A percentile compares a stretch with the other conserved stretches of the same genome.
Conservation (phyloP, 2,888 invertebrate genomes). For the Atherix ibis region DNA sequence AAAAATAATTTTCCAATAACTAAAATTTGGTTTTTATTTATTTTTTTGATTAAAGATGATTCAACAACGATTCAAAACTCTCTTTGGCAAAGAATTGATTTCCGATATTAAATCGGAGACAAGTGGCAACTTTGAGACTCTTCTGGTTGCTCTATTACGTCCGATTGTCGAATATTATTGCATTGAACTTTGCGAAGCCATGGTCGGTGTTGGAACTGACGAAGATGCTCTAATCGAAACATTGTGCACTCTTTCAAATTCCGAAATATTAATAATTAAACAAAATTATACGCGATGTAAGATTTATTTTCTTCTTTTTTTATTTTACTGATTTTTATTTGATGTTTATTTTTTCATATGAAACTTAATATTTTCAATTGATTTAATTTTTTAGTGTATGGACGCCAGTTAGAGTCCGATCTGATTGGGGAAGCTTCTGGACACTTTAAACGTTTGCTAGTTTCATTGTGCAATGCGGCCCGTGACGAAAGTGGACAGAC, state of each 20-base stretch:
- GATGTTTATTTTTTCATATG: not conserved
- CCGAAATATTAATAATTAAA: slow-evolving; percentile 64
- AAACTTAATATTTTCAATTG: slow-evolving; percentile 3
- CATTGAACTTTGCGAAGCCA: slow-evolving; percentile 67
- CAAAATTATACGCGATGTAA: slow-evolving; percentile 62
- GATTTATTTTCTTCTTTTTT: slow-evolving; percentile 4
- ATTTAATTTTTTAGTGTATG: slow-evolving; percentile 60
- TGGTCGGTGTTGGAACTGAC: slow-evolving; percentile 68
- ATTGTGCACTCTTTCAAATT: slow-evolving; percentile 72
- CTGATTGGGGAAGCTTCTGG: slow-evolving; percentile 80
- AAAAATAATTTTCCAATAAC: slow-evolving; percentile 6
- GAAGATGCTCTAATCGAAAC: slow-evolving; percentile 79
- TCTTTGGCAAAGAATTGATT: slow-evolving; percentile 49
- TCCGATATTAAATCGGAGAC: slow-evolving; percentile 78
- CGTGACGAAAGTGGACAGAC: slow-evolving; percentile 57
- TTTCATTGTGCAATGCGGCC: slow-evolving; percentile 60
- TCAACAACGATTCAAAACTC: slow-evolving; percentile 30
- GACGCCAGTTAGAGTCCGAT: slow-evolving; percentile 64
- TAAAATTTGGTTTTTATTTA: not conserved
- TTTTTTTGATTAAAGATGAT: slow-evolving; percentile 22
- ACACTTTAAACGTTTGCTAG: slow-evolving; percentile 75
- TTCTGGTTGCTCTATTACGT: slow-evolving; percentile 69
- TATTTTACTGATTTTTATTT: not conserved
- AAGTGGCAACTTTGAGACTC: slow-evolving; percentile 73
- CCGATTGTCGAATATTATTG: slow-evolving; percentile 66